Base-by-base conservation (phyloP, 2,113 vertebrate species). In the Cryptotis parvus region DNA sequence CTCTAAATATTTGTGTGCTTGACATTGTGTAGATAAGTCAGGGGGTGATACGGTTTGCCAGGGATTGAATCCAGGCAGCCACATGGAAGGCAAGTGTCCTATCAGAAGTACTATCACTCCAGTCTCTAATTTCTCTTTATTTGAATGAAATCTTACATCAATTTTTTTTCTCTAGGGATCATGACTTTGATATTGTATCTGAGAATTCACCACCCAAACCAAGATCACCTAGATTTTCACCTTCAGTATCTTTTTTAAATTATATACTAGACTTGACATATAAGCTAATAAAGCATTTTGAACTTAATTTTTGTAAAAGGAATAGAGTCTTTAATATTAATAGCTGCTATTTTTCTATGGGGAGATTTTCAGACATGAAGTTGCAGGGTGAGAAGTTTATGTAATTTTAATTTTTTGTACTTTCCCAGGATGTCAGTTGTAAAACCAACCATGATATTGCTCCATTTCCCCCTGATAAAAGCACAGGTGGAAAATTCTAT, bases 321-420 rank as follows among this genome's bases (percentile, higher is more conserved):
- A 9, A 0, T 55, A 66, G 55, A 18, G 10, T 66, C 33, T 81
- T 4, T 49, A 66, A 74, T 39, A 37, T 22, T 11, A 37, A 45
- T 14, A 14, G 65, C 37, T 16, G 6, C 16, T 63, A 0, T 49
- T 75, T 73, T 87, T 89, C 65, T 66, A 76, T 52, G 29, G 20
- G 31, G 6, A 70, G 15, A 63, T 35, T 87, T 4, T 66, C 4
- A 58, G 15, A 26, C 83, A 75, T 75, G n/a, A 72, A 90, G 87
- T 84, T 76, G 84, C 33, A 72, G 29, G 31, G 27, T 81, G 45
- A 89, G 5, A 79, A 12, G 27, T 27, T 20, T 63, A 80, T 76
- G 4, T 69, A 74, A 55, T 61, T 88, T 82, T 78, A 29, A 63
- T 18, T 92, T 91, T 79, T n/a, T 77, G 22, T 18, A 10, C n/a